Evolutionary conservation across 2,888 invertebrate species (phyloP), one percentile per base, ranked within the genome.

Genomic region (Meloe dianella): DNA sequence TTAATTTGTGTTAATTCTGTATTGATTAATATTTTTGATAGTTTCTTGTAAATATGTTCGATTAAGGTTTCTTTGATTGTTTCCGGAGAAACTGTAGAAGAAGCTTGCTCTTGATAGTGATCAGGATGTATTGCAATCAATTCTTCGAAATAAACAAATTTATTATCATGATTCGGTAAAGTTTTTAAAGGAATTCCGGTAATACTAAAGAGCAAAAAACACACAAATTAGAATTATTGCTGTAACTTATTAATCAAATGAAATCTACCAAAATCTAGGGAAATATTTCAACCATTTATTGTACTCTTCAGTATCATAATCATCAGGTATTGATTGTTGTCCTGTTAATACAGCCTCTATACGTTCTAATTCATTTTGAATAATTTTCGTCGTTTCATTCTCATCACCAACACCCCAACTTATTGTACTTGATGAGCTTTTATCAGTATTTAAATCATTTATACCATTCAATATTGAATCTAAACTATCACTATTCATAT

Each of bases 211-310:
- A n/a, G n/a, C 51, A 68, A 67, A 14, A 27, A 30, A 32, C 17
- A 27, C 2, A 7, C 12, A 14, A 17, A 17, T 22, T 22, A n/a
- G 2, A 41, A 41, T 14, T 17, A 2, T 2, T 20, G 7, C 0
- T 20, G 1, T 41, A 24, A 3, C 32, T 29, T 41, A 32, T 22
- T 14, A 0, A n/a, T 7, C 6, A 2, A n/a, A 24, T 47, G 61
- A 63, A 30, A 61, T 60, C 67, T 78, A 88, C 88, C 87, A 86
- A 73, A 89, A 83, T 73, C 87, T 86, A 70, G 88, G 88, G 81
- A 88, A 89, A 47, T 86, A 79, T 65, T 85, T 81, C 67, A 85
- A 85, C 89, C 89, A 89, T 74, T 88, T 87, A 65, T 85, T 84
- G 74, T 88, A 88, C 77, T 89, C 89, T 38, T 88, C 86, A 69